These are phyloP conservation scores for Amphiprion percula DNA, from an alignment of 2,113 vertebrate species.

Conservation along the genomic window DNA sequence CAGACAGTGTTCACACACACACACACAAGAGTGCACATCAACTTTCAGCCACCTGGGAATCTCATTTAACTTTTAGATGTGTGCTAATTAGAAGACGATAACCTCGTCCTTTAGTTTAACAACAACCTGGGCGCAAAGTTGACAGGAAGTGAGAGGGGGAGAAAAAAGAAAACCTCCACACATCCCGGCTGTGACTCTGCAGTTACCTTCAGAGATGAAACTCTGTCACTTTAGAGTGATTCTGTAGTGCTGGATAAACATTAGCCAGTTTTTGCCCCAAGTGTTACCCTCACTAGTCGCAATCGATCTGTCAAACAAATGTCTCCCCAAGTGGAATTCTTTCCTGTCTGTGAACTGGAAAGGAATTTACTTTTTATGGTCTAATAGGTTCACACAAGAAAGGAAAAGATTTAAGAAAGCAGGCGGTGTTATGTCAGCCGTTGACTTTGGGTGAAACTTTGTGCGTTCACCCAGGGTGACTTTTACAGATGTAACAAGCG, in stretches of 20 bases:
- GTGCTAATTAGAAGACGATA: constrained; percentile 74
- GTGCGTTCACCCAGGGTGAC: not conserved
- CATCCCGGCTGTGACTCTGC: constrained; percentile 33
- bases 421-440: not conserved
- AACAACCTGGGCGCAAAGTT: constrained; percentile 60
- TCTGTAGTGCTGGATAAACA: constrained; percentile 5
- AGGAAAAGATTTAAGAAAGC: constrained; percentile 4
- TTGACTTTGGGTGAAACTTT: constrained; percentile 5
- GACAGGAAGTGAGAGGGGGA: constrained; percentile 36
- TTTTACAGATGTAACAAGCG: constrained; percentile 3
- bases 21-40: constrained; percentile 30
- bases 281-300: constrained; percentile 13
- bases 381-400: constrained; percentile 21
- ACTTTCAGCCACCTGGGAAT: constrained; percentile 77
- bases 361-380: constrained; percentile 21
- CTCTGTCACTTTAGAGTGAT: constrained; percentile 37
- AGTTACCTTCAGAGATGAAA: constrained; percentile 38
- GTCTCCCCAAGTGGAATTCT: constrained; percentile 27
- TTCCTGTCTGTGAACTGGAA: constrained; percentile 3
- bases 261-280: constrained; percentile 8
- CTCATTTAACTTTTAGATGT: constrained; percentile 83
- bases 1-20: constrained; percentile 25
- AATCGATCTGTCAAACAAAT: constrained; percentile 46
- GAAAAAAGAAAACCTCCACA: not conserved
- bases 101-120: constrained; percentile 65